Conservation (phyloP, 2,113 vertebrate genomes). For the Pitta sordida region DNA sequence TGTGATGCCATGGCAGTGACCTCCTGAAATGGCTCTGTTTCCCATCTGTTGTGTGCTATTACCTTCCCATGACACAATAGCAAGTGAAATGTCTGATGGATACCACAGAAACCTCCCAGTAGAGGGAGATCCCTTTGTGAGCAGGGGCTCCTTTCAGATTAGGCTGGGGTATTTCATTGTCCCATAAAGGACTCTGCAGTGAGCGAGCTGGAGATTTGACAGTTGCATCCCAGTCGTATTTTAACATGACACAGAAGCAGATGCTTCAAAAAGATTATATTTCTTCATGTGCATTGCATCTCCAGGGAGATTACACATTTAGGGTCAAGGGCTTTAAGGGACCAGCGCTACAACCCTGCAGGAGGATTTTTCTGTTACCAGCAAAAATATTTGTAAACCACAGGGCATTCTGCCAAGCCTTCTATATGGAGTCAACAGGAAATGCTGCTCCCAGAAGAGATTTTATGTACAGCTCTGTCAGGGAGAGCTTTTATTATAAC, state of each 20-base stretch:
- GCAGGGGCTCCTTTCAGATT: background rate
- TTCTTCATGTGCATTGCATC: constrained; percentile 4
- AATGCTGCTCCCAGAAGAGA: background rate
- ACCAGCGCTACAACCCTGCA: background rate
- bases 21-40: background rate
- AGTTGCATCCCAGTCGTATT: background rate
- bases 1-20: background rate
- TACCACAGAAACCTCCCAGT: background rate
- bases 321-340: background rate
- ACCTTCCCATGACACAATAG: background rate
- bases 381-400: constrained; percentile 2
- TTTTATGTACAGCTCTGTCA: background rate
- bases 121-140: background rate
- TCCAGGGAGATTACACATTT: background rate
- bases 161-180: background rate
- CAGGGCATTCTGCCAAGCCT: constrained; percentile 4
- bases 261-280: constrained; percentile 36
- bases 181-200: background rate
- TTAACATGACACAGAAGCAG: constrained; percentile 22
- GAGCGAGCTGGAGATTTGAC: background rate
- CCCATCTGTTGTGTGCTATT: background rate
- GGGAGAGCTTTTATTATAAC: background rate
- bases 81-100: background rate
- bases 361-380: background rate
- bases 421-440: background rate